Percentiles rank a stretch among this genome's conserved stretches.
phyloP scores from a whole-genome alignment of 2,797 vertebrate species.

The Typhlichthys eigenmanni region DNA sequence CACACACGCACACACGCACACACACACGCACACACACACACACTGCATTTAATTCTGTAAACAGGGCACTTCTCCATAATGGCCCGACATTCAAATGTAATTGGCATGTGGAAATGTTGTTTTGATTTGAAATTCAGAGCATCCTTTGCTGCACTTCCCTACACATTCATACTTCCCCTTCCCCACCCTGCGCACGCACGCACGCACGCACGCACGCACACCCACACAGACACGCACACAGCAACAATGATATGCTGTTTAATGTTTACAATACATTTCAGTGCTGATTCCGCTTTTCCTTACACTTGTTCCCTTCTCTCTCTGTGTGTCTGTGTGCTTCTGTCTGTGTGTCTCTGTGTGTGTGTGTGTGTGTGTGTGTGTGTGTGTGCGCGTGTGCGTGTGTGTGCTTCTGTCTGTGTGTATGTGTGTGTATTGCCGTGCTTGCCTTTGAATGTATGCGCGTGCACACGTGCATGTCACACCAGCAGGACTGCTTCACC shows the following conservation, averaged over 20 bases:
- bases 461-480: slow-evolving; percentile 17
- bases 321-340: slow-evolving; percentile 6
- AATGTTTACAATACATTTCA: neutral
- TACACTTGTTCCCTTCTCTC: neutral
- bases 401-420: neutral
- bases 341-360: neutral
- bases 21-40: slow-evolving; percentile 4
- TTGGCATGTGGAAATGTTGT: neutral
- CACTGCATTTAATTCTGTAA: neutral
- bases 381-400: slow-evolving; percentile 3
- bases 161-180: too few relatives aligned
- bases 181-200: too few relatives aligned
- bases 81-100: too few relatives aligned
- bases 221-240: neutral
- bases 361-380: slow-evolving; percentile 21
- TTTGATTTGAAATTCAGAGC: neutral
- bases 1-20: neutral
- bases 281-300: slow-evolving; percentile 20
- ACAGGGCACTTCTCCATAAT: neutral
- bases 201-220: too few relatives aligned
- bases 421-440: neutral
- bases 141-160: neutral
- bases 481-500: slow-evolving; percentile 84
- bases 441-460: slow-evolving; percentile 9
- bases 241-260: neutral